A percentile compares a stretch with the other conserved stretches of the same genome.
These are phyloP conservation scores for Amphimallon solstitiale DNA, from an alignment of 2,888 invertebrate species.

Conservation along the genomic window DNA sequence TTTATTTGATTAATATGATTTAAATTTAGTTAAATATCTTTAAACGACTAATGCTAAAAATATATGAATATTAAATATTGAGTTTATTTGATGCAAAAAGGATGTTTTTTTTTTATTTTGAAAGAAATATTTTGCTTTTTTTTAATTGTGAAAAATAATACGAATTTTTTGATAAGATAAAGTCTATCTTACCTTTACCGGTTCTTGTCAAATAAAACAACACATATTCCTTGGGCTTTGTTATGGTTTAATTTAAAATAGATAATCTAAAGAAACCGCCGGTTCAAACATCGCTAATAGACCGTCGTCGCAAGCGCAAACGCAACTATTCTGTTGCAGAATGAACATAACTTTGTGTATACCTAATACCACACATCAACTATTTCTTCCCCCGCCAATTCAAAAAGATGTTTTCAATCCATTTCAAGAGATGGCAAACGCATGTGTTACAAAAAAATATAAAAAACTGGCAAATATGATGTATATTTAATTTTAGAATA, in stretches of 20 bases:
- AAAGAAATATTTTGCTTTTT: no score
- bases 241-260: background rate
- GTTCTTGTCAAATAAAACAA: background rate
- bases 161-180: background rate
- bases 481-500: no score
- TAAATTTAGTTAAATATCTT: background rate
- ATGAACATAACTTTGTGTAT: slow-evolving; percentile 13
- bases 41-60: no score
- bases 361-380: slow-evolving; percentile 6
- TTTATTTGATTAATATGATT: no score
- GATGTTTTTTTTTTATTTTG: no score
- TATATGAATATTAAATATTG: no score
- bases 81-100: no score
- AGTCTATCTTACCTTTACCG: background rate
- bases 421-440: slow-evolving; percentile 30
- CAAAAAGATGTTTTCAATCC: slow-evolving; percentile 21
- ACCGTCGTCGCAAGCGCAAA: slow-evolving; percentile 1
- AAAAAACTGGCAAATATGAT: no score
- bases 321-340: slow-evolving; percentile 12
- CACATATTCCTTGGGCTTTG: background rate
- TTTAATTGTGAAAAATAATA: background rate
- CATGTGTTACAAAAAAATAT: background rate
- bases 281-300: slow-evolving; percentile 21
- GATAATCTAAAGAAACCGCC: background rate
- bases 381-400: slow-evolving; percentile 30